Conservation (phyloP, 2,113 vertebrate genomes). For the Aldabrachelys gigantea region DNA sequence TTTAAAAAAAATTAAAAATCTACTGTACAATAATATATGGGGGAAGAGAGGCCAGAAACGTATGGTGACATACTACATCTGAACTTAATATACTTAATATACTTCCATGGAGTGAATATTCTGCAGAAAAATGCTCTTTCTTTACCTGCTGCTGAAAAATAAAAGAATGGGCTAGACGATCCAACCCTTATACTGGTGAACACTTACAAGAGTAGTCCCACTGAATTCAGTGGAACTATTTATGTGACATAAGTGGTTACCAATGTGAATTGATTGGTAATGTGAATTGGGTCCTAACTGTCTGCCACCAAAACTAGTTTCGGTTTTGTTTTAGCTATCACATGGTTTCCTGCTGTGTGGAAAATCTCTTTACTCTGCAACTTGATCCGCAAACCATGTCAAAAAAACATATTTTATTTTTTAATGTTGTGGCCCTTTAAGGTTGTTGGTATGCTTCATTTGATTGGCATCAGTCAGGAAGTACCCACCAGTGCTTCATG, state of each 20-base stretch:
- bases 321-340: not conserved
- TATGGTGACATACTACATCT: not conserved
- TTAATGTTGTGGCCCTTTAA: not conserved
- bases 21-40: not conserved
- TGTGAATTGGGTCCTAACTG: not conserved
- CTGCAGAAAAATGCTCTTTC: not conserved
- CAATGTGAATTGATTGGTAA: not conserved
- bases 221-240: not conserved
- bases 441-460: not conserved
- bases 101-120: not conserved
- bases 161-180: fast-evolving
- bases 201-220: not conserved
- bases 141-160: not conserved
- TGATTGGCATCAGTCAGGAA: not conserved
- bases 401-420: not conserved
- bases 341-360: not conserved
- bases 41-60: not conserved
- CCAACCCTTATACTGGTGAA: not conserved
- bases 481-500: not conserved
- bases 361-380: not conserved
- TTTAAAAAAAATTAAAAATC: not conserved
- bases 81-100: not conserved
- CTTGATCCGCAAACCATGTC: not conserved
- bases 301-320: not conserved
- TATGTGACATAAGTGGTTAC: not conserved